Conservation (phyloP, 2,113 vertebrate genomes). For the Excalfactoria chinensis region DNA sequence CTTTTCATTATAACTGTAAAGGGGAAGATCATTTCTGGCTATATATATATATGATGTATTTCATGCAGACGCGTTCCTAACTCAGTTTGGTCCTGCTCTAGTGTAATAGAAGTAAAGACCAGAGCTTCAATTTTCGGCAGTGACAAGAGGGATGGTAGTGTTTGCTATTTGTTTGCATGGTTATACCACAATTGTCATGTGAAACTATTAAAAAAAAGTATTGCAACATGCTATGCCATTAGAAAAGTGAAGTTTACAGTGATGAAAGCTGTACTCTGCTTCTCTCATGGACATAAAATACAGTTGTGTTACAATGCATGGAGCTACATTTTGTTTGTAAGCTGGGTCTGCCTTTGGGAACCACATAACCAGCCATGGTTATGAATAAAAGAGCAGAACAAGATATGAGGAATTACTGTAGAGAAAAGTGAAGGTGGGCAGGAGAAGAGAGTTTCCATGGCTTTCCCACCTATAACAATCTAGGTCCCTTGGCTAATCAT, state of each 20-base stretch:
- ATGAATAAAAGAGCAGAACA: not conserved
- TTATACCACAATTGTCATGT: accelerated
- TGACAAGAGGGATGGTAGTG: not conserved
- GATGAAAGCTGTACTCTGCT: not conserved
- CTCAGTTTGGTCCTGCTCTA: not conserved
- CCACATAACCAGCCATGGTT: not conserved
- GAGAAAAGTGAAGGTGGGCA: not conserved
- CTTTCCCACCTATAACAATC: not conserved
- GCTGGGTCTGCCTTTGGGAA: not conserved
- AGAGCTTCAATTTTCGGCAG: not conserved
- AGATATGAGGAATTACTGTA: not conserved
- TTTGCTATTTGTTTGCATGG: not conserved
- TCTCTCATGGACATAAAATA: not conserved
- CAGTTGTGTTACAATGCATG: accelerated
- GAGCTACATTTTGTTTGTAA: not conserved
- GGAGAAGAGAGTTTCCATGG: not conserved
- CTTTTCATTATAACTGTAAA: not conserved
- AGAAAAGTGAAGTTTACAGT: not conserved
- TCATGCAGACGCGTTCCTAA: not conserved
- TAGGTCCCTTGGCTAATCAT: not conserved
- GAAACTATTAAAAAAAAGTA: accelerated
- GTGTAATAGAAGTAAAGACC: not conserved
- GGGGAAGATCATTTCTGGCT: not conserved
- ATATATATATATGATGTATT: not conserved
- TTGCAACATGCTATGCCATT: too few species aligned